phyloP scores from a whole-genome alignment of 2,888 invertebrate species.

The Synergus japonicus region DNA sequence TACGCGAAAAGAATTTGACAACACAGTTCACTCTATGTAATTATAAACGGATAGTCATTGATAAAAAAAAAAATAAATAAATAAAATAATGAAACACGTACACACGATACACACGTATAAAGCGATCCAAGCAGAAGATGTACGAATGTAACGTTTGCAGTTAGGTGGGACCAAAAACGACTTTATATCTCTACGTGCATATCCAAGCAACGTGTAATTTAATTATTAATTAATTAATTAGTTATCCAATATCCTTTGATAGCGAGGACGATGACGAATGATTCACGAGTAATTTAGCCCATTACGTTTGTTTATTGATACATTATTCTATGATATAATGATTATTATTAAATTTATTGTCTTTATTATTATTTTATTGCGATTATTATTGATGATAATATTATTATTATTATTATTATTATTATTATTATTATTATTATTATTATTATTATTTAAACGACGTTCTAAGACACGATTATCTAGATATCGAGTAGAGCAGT shows the following conservation, averaged over 20 bases:
- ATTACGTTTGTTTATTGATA: constrained; percentile 77
- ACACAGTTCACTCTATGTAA: constrained; percentile 36
- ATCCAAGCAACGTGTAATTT: constrained; percentile 77
- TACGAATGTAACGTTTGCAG: constrained; percentile 77
- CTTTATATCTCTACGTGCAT: constrained; percentile 78
- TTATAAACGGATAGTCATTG: constrained; percentile 43
- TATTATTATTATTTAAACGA: constrained; percentile 70
- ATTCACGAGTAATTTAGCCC: constrained; percentile 72
- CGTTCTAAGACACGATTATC: constrained; percentile 75
- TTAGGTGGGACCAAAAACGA: constrained; percentile 78
- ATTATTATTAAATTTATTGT: constrained; percentile 68
- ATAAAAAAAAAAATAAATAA: constrained; percentile 40
- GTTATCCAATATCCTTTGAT: constrained; percentile 75
- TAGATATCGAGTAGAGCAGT: constrained; percentile 74
- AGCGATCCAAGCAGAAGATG: constrained; percentile 66
- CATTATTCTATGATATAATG: constrained; percentile 73
- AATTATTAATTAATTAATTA: constrained; percentile 76
- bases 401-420: constrained; percentile 58
- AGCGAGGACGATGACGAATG: constrained; percentile 73
- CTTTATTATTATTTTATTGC: constrained; percentile 66
- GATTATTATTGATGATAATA: constrained; percentile 59
- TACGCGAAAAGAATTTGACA: constrained; percentile 48
- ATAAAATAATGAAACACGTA: constrained; percentile 49
- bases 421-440: constrained; percentile 48
- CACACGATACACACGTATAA: constrained; percentile 51